Percentiles rank a stretch among this genome's conserved stretches.
Conservation (phyloP, 2,888 invertebrate genomes). For the Brachyptera risi region DNA sequence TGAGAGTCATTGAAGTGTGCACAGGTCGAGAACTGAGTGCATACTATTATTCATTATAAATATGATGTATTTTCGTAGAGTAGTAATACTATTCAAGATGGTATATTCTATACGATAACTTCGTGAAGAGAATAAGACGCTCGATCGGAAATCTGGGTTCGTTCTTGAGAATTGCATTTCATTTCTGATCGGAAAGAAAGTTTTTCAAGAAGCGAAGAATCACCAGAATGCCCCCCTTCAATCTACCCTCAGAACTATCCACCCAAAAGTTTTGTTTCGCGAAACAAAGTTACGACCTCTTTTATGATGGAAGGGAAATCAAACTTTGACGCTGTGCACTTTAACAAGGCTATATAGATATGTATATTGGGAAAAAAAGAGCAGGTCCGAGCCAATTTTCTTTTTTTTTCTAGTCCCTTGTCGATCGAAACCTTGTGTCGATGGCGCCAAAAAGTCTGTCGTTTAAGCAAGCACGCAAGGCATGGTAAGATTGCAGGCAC, state of each 20-base stretch:
- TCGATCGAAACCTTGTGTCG: neutral
- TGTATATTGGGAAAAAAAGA: neutral
- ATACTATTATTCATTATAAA: no score
- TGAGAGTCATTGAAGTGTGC: neutral
- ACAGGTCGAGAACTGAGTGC: no score
- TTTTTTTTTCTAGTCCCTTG: neutral
- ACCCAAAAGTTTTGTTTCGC: neutral
- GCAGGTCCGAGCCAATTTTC: neutral
- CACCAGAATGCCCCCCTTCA: neutral
- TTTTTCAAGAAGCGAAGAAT: neutral
- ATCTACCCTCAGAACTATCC: neutral
- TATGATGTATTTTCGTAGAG: no score
- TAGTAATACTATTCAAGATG: no score
- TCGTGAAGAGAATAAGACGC: no score
- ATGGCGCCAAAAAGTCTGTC: neutral
- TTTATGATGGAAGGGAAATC: neutral
- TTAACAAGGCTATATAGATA: neutral
- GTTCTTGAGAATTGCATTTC: no score
- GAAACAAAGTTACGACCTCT: neutral
- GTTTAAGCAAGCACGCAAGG: neutral
- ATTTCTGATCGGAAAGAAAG: neutral
- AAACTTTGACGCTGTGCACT: constrained; percentile 3
- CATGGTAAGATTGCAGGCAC: neutral
- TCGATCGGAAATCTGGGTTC: no score
- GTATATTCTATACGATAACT: no score